These are phyloP conservation scores for Lycodopsis pacificus DNA, from an alignment of 2,797 vertebrate genomes.

Conservation along the genomic window DNA sequence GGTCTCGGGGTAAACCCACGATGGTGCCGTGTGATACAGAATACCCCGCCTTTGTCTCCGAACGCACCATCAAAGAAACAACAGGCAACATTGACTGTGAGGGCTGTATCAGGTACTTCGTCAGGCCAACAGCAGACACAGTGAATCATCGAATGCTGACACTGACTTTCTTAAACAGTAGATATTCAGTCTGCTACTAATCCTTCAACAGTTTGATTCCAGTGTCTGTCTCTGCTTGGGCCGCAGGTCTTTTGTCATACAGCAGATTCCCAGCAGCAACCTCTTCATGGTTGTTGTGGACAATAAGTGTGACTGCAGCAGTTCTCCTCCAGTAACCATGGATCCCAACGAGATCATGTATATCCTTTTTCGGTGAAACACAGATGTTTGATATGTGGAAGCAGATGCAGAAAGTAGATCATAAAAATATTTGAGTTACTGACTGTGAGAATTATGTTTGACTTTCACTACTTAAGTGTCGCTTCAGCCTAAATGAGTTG, in stretches of 20 bases:
- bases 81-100: conserved; percentile 94
- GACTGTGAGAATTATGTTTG: not conserved
- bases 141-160: not conserved
- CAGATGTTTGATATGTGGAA: not conserved
- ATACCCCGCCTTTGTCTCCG: conserved; percentile 98
- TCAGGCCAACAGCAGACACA: conserved; percentile 16
- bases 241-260: conserved; percentile 97
- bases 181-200: not conserved
- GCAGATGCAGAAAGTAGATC: not conserved
- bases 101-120: conserved; percentile 92
- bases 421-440: not conserved
- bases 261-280: conserved; percentile 99
- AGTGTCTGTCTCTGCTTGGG: conserved; percentile 29
- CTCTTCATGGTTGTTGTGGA: conserved; percentile 99
- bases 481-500: not conserved
- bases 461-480: not conserved
- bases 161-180: not conserved
- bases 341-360: conserved; percentile 98
- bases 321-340: conserved; percentile 91
- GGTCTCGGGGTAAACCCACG: conserved; percentile 88
- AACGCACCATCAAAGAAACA: conserved; percentile 98
- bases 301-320: conserved; percentile 94
- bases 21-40: conserved; percentile 97
- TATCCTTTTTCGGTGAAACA: conserved; percentile 88
- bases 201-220: not conserved